phyloP scores from a whole-genome alignment of 2,888 invertebrate species.

The Amblyjoppa fuscipennis region DNA sequence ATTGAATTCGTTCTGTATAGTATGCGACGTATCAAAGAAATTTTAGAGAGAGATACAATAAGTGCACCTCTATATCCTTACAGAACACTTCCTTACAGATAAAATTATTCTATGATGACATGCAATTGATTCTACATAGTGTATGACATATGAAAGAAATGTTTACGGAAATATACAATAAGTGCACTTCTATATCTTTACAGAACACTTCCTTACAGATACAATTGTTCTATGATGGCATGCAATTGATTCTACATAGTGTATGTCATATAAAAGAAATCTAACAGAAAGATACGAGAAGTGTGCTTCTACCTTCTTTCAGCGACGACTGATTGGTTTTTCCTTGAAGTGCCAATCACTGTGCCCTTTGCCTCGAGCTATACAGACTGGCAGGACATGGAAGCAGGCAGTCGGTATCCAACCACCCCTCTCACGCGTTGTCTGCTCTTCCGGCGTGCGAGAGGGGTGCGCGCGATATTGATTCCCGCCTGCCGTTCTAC shows the following conservation, averaged over 20 bases:
- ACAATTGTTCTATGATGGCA: background rate
- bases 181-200: no score
- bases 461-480: constrained; percentile 76
- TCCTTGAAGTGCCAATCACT: background rate
- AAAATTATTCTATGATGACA: background rate
- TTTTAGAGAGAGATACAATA: no score
- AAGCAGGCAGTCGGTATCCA: constrained; percentile 18
- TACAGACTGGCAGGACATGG: background rate
- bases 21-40: no score
- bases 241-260: background rate
- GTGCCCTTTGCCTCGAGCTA: background rate
- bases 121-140: no score
- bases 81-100: no score
- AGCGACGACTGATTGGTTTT: constrained; percentile 13
- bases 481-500: constrained; percentile 74
- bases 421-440: constrained; percentile 36
- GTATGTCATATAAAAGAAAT: background rate
- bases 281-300: background rate
- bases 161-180: no score
- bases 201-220: no score
- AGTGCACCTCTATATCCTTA: no score
- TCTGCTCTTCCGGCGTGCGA: constrained; percentile 44
- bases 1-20: no score
- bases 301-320: background rate
- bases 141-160: no score